These are phyloP conservation scores for Drosophila cognata DNA, from an alignment of 2,888 invertebrate species.

Conservation along the genomic window DNA sequence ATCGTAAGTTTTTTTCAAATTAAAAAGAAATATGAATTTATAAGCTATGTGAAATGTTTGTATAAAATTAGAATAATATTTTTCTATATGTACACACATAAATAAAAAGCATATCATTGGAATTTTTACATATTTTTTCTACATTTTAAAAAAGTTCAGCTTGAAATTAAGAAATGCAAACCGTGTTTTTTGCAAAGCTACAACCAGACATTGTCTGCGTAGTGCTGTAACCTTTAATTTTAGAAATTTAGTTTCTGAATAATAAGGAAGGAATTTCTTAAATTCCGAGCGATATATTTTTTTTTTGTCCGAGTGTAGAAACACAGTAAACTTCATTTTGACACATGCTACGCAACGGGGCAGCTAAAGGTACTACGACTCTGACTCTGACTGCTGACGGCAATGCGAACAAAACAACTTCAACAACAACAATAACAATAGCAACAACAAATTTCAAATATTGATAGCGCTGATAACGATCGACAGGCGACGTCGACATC, in stretches of 20 bases:
- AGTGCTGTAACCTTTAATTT: no score
- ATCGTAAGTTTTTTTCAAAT: no score
- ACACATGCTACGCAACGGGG: constrained; percentile 55
- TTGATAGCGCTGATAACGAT: constrained; percentile 72
- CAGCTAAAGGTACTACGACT: background rate
- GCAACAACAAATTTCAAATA: constrained; percentile 53
- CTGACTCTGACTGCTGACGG: constrained; percentile 24
- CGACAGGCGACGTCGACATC: constrained; percentile 49
- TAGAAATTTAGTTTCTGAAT: background rate
- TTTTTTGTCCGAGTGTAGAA: background rate
- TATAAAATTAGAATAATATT: background rate
- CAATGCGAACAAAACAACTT: constrained; percentile 42
- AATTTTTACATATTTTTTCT: no score
- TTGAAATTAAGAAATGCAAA: background rate
- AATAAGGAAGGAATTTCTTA: background rate
- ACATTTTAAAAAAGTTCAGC: background rate
- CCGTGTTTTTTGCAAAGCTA: background rate
- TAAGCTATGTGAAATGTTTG: background rate
- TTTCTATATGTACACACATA: background rate
- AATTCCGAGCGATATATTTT: background rate
- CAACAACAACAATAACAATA: background rate
- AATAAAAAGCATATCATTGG: background rate
- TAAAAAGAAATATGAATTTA: background rate
- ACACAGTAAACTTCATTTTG: constrained; percentile 66
- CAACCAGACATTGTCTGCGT: background rate